Conservation (phyloP, 2,113 vertebrate species). For the Accipiter virgatus region DNA sequence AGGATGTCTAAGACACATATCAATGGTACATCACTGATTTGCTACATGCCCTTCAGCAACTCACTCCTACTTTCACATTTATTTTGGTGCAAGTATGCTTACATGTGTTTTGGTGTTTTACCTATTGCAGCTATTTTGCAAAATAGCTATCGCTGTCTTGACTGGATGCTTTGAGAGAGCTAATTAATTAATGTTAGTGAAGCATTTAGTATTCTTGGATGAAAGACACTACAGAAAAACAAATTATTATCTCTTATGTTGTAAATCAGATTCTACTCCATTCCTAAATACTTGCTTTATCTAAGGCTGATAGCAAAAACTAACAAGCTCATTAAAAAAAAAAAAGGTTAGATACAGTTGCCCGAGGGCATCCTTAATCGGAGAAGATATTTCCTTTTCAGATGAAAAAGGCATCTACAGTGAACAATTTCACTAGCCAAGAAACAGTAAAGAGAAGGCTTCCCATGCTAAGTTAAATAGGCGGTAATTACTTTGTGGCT, state of each 20-base stretch:
- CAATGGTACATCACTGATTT: not conserved
- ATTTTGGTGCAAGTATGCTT: not conserved
- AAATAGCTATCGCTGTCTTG: not conserved
- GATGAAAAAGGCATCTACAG: not conserved
- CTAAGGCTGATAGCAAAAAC: not conserved
- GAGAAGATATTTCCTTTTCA: not conserved
- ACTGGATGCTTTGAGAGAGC: not conserved
- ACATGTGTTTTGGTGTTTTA: not conserved
- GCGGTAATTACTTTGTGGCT: not conserved
- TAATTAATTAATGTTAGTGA: not conserved
- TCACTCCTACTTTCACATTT: not conserved
- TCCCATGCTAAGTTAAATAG: not conserved
- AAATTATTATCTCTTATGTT: not conserved
- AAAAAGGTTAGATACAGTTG: not conserved
- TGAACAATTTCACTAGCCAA: not conserved
- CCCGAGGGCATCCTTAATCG: not conserved
- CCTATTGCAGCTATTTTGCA: not conserved
- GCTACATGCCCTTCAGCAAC: not conserved
- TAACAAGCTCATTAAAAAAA: not conserved
- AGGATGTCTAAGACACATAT: not conserved
- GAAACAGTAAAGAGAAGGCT: not conserved
- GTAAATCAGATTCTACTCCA: not conserved
- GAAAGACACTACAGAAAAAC: not conserved
- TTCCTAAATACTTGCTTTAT: not conserved
- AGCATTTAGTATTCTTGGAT: conserved; percentile 1